Evolutionary conservation across 1,140 invertebrate species (phyloP), one percentile per base, ranked within the genome.

Genomic region (Melipona quadrifasciata): DNA sequence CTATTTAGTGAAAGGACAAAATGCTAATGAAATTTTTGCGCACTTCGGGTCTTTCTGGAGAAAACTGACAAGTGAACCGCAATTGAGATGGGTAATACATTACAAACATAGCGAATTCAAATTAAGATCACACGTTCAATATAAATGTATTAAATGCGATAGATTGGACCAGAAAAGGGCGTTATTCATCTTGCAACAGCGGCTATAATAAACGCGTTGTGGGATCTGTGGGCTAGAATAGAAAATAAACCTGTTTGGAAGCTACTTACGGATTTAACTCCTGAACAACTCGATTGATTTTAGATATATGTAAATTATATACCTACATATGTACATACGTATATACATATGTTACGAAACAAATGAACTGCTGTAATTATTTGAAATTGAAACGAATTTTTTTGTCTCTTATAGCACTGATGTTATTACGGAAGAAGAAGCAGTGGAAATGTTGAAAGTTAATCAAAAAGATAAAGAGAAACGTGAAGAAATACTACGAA

Each of bases 91-190:
- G 98, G 97, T 98, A 95, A 94, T 61, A 21, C 24, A 14, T 1
- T 31, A 31, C 67, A 57, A 12, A 16, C n/a, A 12, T 3, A 16
- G 17, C 8, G 21, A 34, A 12, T 34, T 12, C 10, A 34, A 31
- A 47, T 47, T 47, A 47, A 47, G 8, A 47, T 39, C 4, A 2
- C 19, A 14, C 10, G 16, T 11, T 70, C 1, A 47, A 84, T 34
- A 14, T n/a, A 24, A 14, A 39, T 17, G 1, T 39, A 3, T n/a
- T 11, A 61, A 61, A 39, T 61, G 73, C 78, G 39, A 79, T 89
- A 98, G 97, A 95, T 99, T 79, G 98, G 98, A 16, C 98, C 98
- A 47, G 98, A 99, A 92, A 99, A 99, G 95, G 98, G 98, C 51
- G 98, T 98, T 0, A 96, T 96, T 19, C 98, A 99, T 95, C 94